Base-by-base conservation (phyloP, 1,140 invertebrate genomes). In the Cyrtorhinus lividipennis region DNA sequence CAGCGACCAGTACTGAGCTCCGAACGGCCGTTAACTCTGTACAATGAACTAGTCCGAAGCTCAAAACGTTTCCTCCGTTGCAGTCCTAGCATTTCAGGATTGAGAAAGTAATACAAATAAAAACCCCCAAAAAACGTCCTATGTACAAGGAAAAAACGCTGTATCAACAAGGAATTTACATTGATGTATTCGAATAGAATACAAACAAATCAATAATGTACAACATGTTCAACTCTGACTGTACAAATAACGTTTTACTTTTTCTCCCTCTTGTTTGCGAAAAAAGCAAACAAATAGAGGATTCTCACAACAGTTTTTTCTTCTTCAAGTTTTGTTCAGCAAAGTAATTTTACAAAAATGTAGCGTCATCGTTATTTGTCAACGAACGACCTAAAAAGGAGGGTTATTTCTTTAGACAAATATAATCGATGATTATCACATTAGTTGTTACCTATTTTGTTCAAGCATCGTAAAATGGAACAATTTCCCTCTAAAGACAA, bases 161-260 rank as follows among this genome's bases (percentile, higher is more conserved):
- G 20, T 45, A 63, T 58, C 46, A 63, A 63, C 62, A 63, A 63
- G 62, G 56, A 58, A 58, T 63, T 24, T 63, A 63, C 56, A 53
- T 58, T 58, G 20, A 30, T 30, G 58, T 30, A 59, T 59, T 59
- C 58, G 2, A 59, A 18, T 18, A 30, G 58, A 59, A 59, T 30
- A 59, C 58, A 30, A 59, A 59, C 5, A 13, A 5, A 53, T 53
- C 18, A 53, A 15, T 53, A 53, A 53, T 53, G 10, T 53, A 53
- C 48, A 53, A 53, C 48, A 59, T 26, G 27, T 59, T 59, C n/a
- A n/a, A 27, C 24, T 18, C n/a, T n/a, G 26, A 27, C 58, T 59
- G 58, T 59, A 59, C 58, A 59, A 15, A n/a, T 18, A 59, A 59
- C 24, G 26, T n/a, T 59, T 59, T 58, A n/a, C 38, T 24, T n/a